Evolutionary conservation across 2,888 invertebrate genomes (phyloP).

Genomic region (Scelioninae gen. 1): DNA sequence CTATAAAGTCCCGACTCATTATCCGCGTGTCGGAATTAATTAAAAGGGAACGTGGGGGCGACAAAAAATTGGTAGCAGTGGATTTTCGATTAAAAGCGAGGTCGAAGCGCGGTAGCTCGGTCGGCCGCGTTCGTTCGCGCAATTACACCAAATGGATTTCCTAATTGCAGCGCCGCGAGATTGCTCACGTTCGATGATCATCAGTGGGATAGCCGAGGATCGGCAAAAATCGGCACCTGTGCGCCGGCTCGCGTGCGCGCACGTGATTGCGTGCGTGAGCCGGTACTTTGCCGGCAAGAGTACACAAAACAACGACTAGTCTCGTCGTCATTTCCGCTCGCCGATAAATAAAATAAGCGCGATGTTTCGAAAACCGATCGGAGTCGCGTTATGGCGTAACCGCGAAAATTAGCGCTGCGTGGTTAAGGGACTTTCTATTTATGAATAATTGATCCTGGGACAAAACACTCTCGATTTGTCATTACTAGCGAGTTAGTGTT

Average conservation of each 20-base stretch:
- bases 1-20: no score
- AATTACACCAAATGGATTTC: constrained; percentile 84
- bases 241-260: constrained; percentile 41
- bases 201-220: constrained; percentile 61
- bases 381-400: no score
- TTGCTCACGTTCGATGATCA: constrained; percentile 76
- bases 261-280: constrained; percentile 41
- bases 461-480: no score
- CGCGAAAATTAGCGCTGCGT: no score
- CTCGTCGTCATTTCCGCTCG: constrained; percentile 52
- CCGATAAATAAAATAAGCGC: no score
- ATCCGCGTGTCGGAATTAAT: constrained; percentile 30
- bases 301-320: constrained; percentile 36
- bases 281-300: constrained; percentile 31
- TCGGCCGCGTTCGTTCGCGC: constrained; percentile 79
- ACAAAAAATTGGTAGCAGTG: constrained; percentile 33
- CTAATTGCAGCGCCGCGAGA: constrained; percentile 81
- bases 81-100: constrained; percentile 39
- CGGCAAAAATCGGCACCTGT: constrained; percentile 58
- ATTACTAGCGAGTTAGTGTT: no score
- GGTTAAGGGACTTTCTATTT: no score
- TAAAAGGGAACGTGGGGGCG: constrained; percentile 13
- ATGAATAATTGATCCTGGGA: no score
- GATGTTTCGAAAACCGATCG: no score
- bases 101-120: constrained; percentile 76